A percentile compares a stretch with the other conserved stretches of the same genome.
Evolutionary conservation across 2,113 vertebrate species (phyloP).

Genomic region (Egretta garzetta): DNA sequence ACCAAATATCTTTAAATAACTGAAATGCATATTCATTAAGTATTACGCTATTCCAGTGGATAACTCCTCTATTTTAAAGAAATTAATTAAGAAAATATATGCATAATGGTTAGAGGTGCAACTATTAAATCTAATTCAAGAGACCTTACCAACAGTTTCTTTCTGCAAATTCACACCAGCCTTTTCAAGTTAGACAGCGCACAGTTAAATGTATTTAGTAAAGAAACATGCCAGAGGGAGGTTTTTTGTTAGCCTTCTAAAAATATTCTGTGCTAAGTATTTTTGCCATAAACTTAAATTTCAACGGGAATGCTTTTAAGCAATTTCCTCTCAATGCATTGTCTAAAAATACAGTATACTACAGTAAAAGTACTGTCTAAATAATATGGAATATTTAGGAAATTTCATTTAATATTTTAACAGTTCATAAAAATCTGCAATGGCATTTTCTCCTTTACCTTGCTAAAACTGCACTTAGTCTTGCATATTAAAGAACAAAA

Average conservation of each 20-base stretch:
- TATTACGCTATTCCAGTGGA: not conserved
- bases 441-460: not conserved
- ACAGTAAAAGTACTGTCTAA: not conserved
- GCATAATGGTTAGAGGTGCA: not conserved
- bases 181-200: not conserved
- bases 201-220: not conserved
- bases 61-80: not conserved
- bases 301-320: not conserved
- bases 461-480: not conserved
- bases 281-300: constrained; percentile 11
- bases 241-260: not conserved
- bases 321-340: not conserved
- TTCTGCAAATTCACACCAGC: not conserved
- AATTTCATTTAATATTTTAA: not conserved
- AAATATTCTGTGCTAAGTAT: not conserved
- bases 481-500: not conserved
- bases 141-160: not conserved
- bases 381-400: not conserved
- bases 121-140: not conserved
- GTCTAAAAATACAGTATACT: not conserved
- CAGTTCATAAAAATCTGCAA: not conserved
- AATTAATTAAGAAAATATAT: not conserved
- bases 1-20: not conserved
- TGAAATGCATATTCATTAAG: not conserved
- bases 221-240: not conserved